A percentile compares a stretch with the other conserved stretches of the same genome.
phyloP scores from a whole-genome alignment of 2,113 vertebrate genomes.

The Takifugu flavidus region DNA sequence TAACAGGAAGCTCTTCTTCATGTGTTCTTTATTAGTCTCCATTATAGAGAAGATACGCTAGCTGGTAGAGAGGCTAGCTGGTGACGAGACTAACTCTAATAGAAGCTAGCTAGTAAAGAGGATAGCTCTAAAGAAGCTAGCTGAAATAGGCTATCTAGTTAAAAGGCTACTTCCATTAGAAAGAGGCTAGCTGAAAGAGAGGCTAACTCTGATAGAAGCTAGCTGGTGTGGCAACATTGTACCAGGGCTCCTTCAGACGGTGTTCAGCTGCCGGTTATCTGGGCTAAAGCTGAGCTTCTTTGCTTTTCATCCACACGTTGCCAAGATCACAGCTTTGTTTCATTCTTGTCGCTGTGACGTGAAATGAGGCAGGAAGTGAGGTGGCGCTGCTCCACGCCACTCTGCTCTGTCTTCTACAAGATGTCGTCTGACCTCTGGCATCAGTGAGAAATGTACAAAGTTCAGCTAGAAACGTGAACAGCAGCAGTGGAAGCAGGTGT shows the following conservation, averaged over 20 bases:
- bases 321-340: conserved; percentile 4
- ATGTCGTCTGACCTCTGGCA: too few species aligned
- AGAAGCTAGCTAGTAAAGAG: too few species aligned
- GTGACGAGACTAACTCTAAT: too few species aligned
- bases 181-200: not conserved
- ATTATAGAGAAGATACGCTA: not conserved
- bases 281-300: conserved; percentile 14
- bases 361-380: not conserved
- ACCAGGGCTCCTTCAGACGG: conserved; percentile 6
- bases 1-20: not conserved
- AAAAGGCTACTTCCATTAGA: too few species aligned
- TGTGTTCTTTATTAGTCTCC: too few species aligned
- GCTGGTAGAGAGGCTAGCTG: not conserved
- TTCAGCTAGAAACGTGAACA: not conserved
- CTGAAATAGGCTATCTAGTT: too few species aligned
- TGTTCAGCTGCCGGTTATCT: conserved; percentile 20
- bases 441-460: too few species aligned
- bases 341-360: not conserved
- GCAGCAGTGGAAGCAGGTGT: not conserved
- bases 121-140: too few species aligned
- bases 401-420: not conserved
- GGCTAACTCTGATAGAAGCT: too few species aligned
- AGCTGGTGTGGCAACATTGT: too few species aligned
- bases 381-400: too few species aligned
- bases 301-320: conserved; percentile 15